phyloP scores from a whole-genome alignment of 2,888 invertebrate species.

The Thereva unica region DNA sequence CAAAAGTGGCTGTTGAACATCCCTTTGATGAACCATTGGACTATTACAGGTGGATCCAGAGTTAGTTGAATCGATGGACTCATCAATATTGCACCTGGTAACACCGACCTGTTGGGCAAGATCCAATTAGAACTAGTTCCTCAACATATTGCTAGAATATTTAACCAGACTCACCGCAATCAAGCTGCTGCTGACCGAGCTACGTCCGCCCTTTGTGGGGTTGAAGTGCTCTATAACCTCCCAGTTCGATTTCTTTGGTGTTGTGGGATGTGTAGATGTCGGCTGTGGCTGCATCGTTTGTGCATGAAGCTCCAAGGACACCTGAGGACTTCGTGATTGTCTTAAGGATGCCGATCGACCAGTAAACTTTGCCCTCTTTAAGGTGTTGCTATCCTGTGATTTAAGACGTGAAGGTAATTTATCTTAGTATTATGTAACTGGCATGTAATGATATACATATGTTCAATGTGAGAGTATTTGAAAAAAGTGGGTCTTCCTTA shows the following conservation, averaged over 20 bases:
- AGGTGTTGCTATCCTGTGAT: slow-evolving; percentile 43
- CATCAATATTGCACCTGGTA: slow-evolving; percentile 58
- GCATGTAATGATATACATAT: too few species aligned
- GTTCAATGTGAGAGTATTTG: too few species aligned
- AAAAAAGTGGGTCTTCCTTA: too few species aligned
- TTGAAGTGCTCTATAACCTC: slow-evolving; percentile 88
- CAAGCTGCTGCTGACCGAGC: slow-evolving; percentile 66
- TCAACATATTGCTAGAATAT: not conserved
- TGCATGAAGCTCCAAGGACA: slow-evolving; percentile 54
- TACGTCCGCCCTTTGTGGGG: slow-evolving; percentile 64
- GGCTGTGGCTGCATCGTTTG: slow-evolving; percentile 47
- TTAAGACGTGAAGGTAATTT: not conserved
- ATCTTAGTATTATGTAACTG: too few species aligned
- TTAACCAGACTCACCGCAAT: slow-evolving; percentile 63
- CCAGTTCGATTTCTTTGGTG: slow-evolving; percentile 83
- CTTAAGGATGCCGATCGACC: slow-evolving; percentile 65
- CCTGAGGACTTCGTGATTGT: slow-evolving; percentile 56
- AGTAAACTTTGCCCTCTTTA: slow-evolving; percentile 54
- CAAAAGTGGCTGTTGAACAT: slow-evolving; percentile 54
- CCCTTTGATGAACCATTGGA: slow-evolving; percentile 56
- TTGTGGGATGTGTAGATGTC: slow-evolving; percentile 63
- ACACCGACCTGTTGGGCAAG: slow-evolving; percentile 52
- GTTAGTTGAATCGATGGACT: slow-evolving; percentile 56
- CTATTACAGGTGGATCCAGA: slow-evolving; percentile 58
- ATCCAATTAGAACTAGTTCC: not conserved